Conservation (phyloP, 1,140 invertebrate genomes). For the Sinonovacula constricta region DNA sequence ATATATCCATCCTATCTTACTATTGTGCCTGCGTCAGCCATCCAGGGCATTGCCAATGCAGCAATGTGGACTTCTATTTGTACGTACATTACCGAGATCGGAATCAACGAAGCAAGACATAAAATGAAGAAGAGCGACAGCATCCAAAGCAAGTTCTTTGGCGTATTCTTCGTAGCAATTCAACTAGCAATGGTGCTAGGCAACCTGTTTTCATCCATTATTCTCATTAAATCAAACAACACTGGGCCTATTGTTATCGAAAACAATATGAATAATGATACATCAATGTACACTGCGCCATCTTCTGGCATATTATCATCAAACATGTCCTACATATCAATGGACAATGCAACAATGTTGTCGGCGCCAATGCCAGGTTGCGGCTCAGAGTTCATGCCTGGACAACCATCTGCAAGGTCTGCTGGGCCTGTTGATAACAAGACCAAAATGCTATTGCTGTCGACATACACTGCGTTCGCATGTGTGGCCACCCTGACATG, state of each 20-base stretch:
- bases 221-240: constrained; percentile 53
- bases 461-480: constrained; percentile 59
- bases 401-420: too few species aligned
- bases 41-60: constrained; percentile 62
- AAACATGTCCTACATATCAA: too few species aligned
- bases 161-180: constrained; percentile 65
- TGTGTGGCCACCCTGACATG: constrained; percentile 59
- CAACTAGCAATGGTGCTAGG: constrained; percentile 65
- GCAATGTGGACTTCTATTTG: constrained; percentile 69
- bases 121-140: constrained; percentile 52
- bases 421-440: constrained; percentile 39
- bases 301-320: too few species aligned
- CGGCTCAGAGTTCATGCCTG: too few species aligned
- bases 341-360: too few species aligned
- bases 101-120: constrained; percentile 54
- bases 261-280: too few species aligned
- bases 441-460: constrained; percentile 62
- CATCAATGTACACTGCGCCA: too few species aligned
- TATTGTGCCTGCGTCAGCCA: constrained; percentile 58
- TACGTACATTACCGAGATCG: constrained; percentile 68
- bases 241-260: too few species aligned
- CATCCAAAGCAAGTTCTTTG: constrained; percentile 66
- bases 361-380: too few species aligned
- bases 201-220: constrained; percentile 64
- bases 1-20: constrained; percentile 67